Evolutionary conservation across 2,113 vertebrate species (phyloP).

Genomic region (Aplodontia rufa): DNA sequence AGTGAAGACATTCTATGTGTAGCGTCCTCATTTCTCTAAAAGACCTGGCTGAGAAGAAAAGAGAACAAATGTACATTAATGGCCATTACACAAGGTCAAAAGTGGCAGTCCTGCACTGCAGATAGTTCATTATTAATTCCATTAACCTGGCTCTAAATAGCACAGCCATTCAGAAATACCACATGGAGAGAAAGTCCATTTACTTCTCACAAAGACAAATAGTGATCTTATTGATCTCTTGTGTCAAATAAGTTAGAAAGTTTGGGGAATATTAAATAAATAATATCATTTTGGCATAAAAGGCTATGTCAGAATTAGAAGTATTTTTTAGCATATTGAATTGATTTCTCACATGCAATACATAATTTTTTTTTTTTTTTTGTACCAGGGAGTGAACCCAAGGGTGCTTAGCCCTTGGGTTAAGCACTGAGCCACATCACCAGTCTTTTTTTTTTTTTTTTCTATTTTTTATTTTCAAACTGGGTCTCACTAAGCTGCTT

Average conservation of each 20-base stretch:
- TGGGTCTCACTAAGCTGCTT: too few species aligned
- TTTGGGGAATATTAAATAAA: not conserved
- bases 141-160: not conserved
- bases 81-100: not conserved
- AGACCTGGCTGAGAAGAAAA: not conserved
- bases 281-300: slow-evolving; percentile 23
- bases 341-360: not conserved
- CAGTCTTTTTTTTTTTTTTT: too few species aligned
- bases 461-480: too few species aligned
- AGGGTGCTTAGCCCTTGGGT: too few species aligned
- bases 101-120: not conserved
- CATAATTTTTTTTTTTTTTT: slow-evolving; percentile 17
- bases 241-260: not conserved
- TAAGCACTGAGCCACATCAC: too few species aligned
- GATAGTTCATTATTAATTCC: not conserved
- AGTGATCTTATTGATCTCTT: not conserved
- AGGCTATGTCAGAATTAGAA: not conserved
- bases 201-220: not conserved
- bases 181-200: not conserved
- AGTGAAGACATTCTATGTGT: not conserved
- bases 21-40: not conserved
- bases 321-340: not conserved
- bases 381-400: too few species aligned
- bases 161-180: not conserved
- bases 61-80: not conserved